Conservation (phyloP, 2,888 invertebrate species). For the Blastobasis adustella region DNA sequence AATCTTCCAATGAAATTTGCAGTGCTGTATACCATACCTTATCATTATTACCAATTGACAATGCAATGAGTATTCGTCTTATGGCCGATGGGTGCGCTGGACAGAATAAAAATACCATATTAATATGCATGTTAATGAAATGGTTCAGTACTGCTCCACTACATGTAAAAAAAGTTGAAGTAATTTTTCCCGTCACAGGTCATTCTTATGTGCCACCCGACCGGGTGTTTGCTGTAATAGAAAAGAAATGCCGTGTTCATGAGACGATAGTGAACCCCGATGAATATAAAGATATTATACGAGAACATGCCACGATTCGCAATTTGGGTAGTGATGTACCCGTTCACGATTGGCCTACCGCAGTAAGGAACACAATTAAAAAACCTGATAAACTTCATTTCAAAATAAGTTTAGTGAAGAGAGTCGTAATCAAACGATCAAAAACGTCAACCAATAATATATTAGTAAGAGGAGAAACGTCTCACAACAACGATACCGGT, state of each 20-base stretch:
- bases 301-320: constrained; percentile 6
- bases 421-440: too few species aligned
- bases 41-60: not conserved
- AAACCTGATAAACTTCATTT: too few species aligned
- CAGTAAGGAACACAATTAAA: too few species aligned
- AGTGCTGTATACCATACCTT: constrained; percentile 23
- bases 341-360: constrained; percentile 4
- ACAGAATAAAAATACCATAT: constrained; percentile 27
- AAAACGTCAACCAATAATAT: too few species aligned
- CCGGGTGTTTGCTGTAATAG: constrained; percentile 10
- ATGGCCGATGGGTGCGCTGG: constrained; percentile 29
- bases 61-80: constrained; percentile 16
- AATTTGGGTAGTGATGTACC: constrained; percentile 5
- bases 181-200: constrained; percentile 6
- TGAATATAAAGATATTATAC: constrained; percentile 7
- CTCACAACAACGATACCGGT: too few species aligned
- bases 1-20: constrained; percentile 29
- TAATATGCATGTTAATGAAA: constrained; percentile 9
- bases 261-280: constrained; percentile 6
- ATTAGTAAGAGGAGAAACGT: too few species aligned
- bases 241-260: constrained; percentile 7
- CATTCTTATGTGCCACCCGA: constrained; percentile 12
- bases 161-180: constrained; percentile 4
- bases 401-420: too few species aligned
- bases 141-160: constrained; percentile 8